Evolutionary conservation across 2,797 vertebrate species (phyloP), one percentile per base, ranked within the genome.

Genomic region (Adrianichthys oophorus): DNA sequence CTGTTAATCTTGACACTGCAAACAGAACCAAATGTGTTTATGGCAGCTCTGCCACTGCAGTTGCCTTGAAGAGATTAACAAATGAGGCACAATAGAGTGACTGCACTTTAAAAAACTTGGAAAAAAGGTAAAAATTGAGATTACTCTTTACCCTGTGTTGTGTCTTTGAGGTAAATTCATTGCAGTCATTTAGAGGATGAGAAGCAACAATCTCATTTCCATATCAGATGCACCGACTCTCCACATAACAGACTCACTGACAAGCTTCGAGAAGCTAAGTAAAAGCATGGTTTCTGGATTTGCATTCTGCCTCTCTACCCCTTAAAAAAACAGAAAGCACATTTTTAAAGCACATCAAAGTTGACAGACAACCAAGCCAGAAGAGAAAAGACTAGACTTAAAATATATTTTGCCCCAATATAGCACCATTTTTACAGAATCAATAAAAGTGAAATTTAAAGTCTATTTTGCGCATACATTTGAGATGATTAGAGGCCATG

Each of bases 1-100:
- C 89, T 82, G 84, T 91, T 92, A 90, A 91, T 92, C 88, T 85
- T 56, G 32, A 83, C 83, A 83, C 75, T 82, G 83, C 83, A 87
- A 88, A 91, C 82, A 79, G 73, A 68, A 85, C 74, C 79, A 84
- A 88, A 89, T 84, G 82, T 71, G 71, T 79, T 83, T 83, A 88
- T 83, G 80, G 55, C 68, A 75, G 82, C 70, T 71, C 58, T 44
- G 76, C 71, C 58, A 68, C 67, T 72, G 65, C 59, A 68, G 72
- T 68, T 64, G 70, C 59, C 73, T 82, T 74, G 62, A 80, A 75
- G 65, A 68, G 80, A 86, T 87, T 82, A 86, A 67, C 58, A 55
- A 66, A 71, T 17, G 41, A 74, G 74, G 74, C 72, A 80, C 78
- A 80, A 80, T 61, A 46, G 56, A 61, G 53, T 4, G 56, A 64